Base-by-base conservation (phyloP, 2,797 vertebrate species). In the Gila robusta region DNA sequence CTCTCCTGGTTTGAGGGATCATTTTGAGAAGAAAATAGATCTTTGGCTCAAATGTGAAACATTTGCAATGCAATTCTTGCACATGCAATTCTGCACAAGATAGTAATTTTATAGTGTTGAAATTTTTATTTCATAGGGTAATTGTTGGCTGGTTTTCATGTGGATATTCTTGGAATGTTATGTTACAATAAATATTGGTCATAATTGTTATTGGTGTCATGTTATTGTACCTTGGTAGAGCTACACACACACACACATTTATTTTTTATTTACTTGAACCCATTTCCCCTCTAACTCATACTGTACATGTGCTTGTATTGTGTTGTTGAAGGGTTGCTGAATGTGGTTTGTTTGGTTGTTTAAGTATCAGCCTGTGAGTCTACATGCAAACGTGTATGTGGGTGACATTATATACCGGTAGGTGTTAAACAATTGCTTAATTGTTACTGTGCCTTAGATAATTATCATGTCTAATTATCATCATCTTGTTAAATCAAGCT, bases 221-320 rank as follows among this genome's bases (percentile, higher is more conserved):
- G 93, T 92, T 92, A 59, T 91, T 91, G 49, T 89, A 91, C 90
- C 90, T 91, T 88, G 92, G 88, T 90, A 90, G 79, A 86, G 86
- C 87, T 90, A 86, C 82, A 90, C 23, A 59, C 56, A 5, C 56
- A 5, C 21, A 11, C 6, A 21, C 6, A 8, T 37, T 70, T 49
- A 49, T 49, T 32, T 19, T 74, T 1, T 6, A 21, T 52, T 74
- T 32, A 52, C 21, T 23, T 35, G 47, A 76, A 35, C 69, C 62
- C 12, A 83, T 92, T 41, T n/a, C 28, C 49, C 19, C 39, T 23
- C 67, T 37, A 44, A 49, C 37, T 72, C 67, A 72, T 32, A 62
- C 23, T 64, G 90, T 87, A 91, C 91, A 91, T 92, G 56, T 92
- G 92, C 41, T 89, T 91, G 62, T 66, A 14, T 66, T 66, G 26